A percentile compares a stretch with the other conserved stretches of the same genome.
Conservation (phyloP, 2,113 vertebrate species). For the Hippocampus zosterae region DNA sequence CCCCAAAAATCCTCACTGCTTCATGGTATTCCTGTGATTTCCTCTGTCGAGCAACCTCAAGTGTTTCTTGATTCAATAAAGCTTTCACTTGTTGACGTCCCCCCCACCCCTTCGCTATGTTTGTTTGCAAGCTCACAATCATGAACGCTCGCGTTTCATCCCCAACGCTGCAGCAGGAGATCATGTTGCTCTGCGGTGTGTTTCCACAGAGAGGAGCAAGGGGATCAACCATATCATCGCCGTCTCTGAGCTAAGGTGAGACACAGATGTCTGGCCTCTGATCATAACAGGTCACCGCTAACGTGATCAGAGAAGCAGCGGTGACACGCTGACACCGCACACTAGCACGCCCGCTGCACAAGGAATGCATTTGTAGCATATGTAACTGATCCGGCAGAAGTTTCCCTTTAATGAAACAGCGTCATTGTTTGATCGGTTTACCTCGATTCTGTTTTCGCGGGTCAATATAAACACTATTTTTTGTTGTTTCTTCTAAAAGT, state of each 20-base stretch:
- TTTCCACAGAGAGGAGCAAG: constrained; percentile 8
- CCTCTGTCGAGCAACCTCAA: constrained; percentile 8
- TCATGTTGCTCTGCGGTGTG: constrained; percentile 23
- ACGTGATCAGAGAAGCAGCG: not conserved
- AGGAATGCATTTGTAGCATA: not conserved
- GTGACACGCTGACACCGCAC: not conserved
- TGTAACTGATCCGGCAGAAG: not conserved
- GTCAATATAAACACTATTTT: not conserved
- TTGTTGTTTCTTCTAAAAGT: too few relatives aligned
- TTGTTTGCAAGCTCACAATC: constrained; percentile 4
- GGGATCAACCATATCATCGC: constrained; percentile 10
- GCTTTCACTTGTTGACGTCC: not conserved
- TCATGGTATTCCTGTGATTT: constrained; percentile 24
- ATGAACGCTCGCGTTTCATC: not conserved
- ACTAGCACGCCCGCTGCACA: not conserved
- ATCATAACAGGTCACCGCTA: constrained; percentile 10
- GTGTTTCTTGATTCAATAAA: constrained; percentile 41
- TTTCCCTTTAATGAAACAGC: not conserved
- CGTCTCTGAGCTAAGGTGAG: constrained; percentile 13
- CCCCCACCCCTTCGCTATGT: constrained; percentile 2
- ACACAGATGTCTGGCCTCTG: constrained; percentile 23
- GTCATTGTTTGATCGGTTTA: not conserved
- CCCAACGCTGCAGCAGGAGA: constrained; percentile 6
- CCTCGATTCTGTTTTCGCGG: not conserved
- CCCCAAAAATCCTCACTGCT: constrained; percentile 31